Base-by-base conservation (phyloP, 2,797 vertebrate genomes). In the Champsocephalus esox region DNA sequence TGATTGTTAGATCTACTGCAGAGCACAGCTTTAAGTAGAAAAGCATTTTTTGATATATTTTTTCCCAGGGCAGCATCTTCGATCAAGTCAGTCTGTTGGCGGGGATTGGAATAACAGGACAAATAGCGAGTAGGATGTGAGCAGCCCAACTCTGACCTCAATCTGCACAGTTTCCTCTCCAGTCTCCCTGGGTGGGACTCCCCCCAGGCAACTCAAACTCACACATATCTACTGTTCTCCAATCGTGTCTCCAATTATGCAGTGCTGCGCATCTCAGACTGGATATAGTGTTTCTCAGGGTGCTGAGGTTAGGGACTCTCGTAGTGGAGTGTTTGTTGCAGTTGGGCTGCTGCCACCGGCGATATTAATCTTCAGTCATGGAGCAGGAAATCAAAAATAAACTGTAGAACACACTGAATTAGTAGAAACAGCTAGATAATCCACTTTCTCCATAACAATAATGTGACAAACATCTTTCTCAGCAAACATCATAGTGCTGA, bases 351-450 rank as follows among this genome's bases (percentile, higher is more conserved):
- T 77, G 90, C 93, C 92, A 93, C 77, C 12, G 17, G 12, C 80
- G 88, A 93, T 94, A 90, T 78, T 55, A 87, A 93, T 90, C 92
- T 88, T 63, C 45, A 73, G 82, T 70, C 86, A 82, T 60, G 71
- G 79, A 85, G 85, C 88, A 88, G 93, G 92, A 94, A 95, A 94
- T 94, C 87, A 92, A 92, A 93, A 92, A 91, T 89, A 90, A 91
- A 80, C 85, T 64, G 60, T 59, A 43, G 74, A 85, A 90, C 82
- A 87, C 81, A 73, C 77, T 73, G 89, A 94, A 88, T 93, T 93
- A 89, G 90, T 89, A 77, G 87, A 87, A 91, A 90, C 83, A 78
- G 82, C 81, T 79, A 75, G 73, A 81, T 83, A 89, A 91, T 91
- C 83, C 79, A 14, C 77, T 57, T 78, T 82, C 67, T 68, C 58